Evolutionary conservation across 92 coral and sea anemone genomes (phyloP).

Genomic region (Meandrina meandrites): DNA sequence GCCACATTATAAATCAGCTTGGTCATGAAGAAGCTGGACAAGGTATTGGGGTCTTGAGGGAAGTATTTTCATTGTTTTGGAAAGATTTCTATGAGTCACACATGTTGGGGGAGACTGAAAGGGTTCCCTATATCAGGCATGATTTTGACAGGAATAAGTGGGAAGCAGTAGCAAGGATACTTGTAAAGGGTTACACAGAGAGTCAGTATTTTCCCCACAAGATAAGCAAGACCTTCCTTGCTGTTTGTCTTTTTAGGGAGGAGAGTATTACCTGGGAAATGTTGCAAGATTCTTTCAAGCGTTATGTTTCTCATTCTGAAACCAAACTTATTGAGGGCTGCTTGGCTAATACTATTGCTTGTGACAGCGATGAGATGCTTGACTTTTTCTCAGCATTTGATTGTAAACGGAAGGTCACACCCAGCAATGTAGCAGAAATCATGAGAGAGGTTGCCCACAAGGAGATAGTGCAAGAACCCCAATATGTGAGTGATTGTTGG

Average conservation of each 20-base stretch:
- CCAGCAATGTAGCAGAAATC: background rate
- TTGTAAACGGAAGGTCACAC: slow-evolving; percentile 24
- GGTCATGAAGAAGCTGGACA: slow-evolving; percentile 45
- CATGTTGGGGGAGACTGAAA: slow-evolving; percentile 56
- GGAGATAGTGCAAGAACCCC: slow-evolving; percentile 45
- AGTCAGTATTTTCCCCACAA: slow-evolving; percentile 44
- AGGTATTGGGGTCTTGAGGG: slow-evolving; percentile 62
- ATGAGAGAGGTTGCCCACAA: slow-evolving; percentile 45
- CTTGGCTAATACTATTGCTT: slow-evolving; percentile 34
- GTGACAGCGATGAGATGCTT: too few species aligned
- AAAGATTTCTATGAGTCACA: slow-evolving; percentile 61
- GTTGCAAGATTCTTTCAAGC: slow-evolving; percentile 27
- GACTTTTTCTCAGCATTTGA: slow-evolving; percentile 56
- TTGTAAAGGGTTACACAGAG: slow-evolving; percentile 51
- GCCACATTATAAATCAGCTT: slow-evolving; percentile 52
- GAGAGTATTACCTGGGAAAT: slow-evolving; percentile 7
- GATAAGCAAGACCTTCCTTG: slow-evolving; percentile 41
- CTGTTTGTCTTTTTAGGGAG: slow-evolving; percentile 54
- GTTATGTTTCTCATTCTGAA: slow-evolving; percentile 49
- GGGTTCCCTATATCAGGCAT: slow-evolving; percentile 60
- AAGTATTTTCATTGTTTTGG: slow-evolving; percentile 60
- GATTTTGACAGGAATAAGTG: slow-evolving; percentile 58
- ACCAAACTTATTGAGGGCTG: slow-evolving; percentile 44
- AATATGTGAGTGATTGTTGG: slow-evolving; percentile 49
- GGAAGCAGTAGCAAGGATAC: slow-evolving; percentile 68